Conservation (phyloP, 2,797 vertebrate genomes). For the Hypotaenidia philippensis region DNA sequence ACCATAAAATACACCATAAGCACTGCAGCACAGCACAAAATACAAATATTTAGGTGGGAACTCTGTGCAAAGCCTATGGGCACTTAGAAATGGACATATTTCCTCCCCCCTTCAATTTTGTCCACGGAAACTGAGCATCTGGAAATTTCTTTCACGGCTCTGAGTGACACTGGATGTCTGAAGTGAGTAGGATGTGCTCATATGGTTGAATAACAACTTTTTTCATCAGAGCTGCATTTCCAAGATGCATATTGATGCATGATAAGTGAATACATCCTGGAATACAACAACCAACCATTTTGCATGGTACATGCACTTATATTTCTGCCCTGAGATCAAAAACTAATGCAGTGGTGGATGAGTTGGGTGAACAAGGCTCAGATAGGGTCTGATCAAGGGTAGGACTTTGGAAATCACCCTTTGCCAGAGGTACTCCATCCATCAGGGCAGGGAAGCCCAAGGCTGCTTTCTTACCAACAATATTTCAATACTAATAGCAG, state of each 20-base stretch:
- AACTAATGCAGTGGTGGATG: background rate
- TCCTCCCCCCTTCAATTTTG: background rate
- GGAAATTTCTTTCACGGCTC: background rate
- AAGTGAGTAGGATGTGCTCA: background rate
- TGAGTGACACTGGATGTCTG: background rate
- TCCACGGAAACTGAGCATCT: background rate
- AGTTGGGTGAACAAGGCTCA: background rate
- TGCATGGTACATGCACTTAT: background rate
- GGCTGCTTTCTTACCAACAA: background rate
- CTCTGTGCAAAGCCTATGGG: background rate
- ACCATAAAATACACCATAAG: background rate
- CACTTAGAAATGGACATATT: background rate
- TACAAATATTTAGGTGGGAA: background rate
- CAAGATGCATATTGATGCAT: background rate
- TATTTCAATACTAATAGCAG: background rate
- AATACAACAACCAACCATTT: background rate
- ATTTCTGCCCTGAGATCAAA: background rate
- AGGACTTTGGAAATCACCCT: background rate
- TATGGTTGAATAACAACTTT: background rate
- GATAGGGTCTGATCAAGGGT: background rate
- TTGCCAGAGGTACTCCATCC: background rate
- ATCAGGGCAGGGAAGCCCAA: background rate
- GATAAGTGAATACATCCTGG: background rate
- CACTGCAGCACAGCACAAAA: background rate
- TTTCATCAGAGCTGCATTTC: background rate